Base-by-base conservation (phyloP, 2,113 vertebrate genomes). In the Macquaria ambigua region DNA sequence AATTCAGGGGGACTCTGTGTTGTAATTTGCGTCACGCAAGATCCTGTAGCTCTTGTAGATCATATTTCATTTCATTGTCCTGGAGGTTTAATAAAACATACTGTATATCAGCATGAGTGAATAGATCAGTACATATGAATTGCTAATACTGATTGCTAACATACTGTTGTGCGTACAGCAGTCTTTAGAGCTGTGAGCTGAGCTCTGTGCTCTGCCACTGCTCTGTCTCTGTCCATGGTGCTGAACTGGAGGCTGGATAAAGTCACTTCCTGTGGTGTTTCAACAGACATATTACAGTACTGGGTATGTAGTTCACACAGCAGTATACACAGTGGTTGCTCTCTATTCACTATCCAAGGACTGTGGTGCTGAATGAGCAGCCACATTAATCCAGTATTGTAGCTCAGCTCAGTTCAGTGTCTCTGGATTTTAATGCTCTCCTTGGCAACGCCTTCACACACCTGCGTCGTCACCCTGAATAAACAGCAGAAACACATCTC, bases 171-270 rank as follows among this genome's bases (percentile, higher is more conserved):
- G 12, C 61, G 50, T 21, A n/a, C 28, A 68, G 18, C 31, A 41
- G 61, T 52, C 14, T 50, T 77, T 31, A 0, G 34, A 28, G 61
- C 61, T 74, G n/a, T 21, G 74, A 76, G 74, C 37, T 21, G 25
- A 64, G 41, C 72, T 56, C 43, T 64, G 48, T 68, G 67, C 23
- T 52, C 61, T 15, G 21, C 34, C 15, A 7, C 71, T 31, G 7
- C 59, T 2, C 55, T 28, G n/a, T 59, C 66, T 71, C 79, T 88
- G 59, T 88, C 79, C 37, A 3, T 73, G 77, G 83, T 82, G 61
- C 84, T 90, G 85, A 87, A 80, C 20, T 10, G 12, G 21, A 68
- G 34, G 31, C 48, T 67, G 52, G 37, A 41, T 28, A 55, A 43
- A 53, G 1, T 48, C 25, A 21, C 31, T 71, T 10, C 20, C 50